Evolutionary conservation across 2,113 vertebrate species (phyloP), one percentile per base, ranked within the genome.

Genomic region (Petroica traversi): DNA sequence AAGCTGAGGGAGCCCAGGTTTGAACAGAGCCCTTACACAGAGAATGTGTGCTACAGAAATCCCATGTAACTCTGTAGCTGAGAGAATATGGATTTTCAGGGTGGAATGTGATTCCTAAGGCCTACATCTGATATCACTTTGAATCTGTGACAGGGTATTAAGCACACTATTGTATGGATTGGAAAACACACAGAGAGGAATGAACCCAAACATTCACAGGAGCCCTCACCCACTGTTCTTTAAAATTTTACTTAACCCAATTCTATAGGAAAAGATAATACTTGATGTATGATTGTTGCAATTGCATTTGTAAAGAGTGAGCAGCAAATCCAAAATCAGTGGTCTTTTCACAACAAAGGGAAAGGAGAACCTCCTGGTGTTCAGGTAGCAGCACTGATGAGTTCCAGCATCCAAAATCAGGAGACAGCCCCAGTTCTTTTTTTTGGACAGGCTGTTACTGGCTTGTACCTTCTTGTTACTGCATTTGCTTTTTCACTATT

Each of bases 261-360:
- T 41, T 41, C 59, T 52, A 14, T 12, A 64, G 28, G 29, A 38
- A 31, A 55, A 62, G 9, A 14, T 40, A 58, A 8, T 17, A 10
- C 5, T 46, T 41, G 8, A 29, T 19, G 5, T 13, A 29, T 16
- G 34, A 43, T 33, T 33, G 13, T 41, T 74, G 25, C 62, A 10
- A 84, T 62, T 61, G 49, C 10, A 62, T n/a, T 62, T n/a, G 20
- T 19, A 78, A 77, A 80, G 18, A 26, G 10, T 26, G 45, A 86
- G 36, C 11, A 61, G 24, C 20, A 62, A 64, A 69, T 40, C 67
- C 61, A 76, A 73, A 76, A 61, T 6, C 20, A 33, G 15, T 1
- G 1, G 4, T 34, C 26, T 24, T 68, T 67, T 28, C 22, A 48
- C 63, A 14, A 6, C 0, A 0, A 68, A 67, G 4, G 12, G 31